Evolutionary conservation across 1,140 invertebrate genomes (phyloP).

Genomic region (Zaprionus kolodkinae): DNA sequence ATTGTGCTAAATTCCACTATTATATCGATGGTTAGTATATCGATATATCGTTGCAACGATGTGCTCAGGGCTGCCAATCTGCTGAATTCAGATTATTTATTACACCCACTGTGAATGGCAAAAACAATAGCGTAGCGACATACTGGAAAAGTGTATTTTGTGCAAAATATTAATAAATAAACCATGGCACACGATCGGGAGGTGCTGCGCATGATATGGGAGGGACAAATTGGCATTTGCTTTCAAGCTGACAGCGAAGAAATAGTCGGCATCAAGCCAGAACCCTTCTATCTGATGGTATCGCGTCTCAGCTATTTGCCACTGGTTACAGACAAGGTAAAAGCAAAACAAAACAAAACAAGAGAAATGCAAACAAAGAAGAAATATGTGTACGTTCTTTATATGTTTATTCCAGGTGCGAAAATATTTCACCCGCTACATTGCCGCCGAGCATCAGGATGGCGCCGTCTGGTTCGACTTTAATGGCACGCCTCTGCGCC

Average conservation of each 20-base stretch:
- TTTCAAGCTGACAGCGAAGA: constrained; percentile 95
- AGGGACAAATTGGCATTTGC: constrained; percentile 96
- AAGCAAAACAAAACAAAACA: neutral
- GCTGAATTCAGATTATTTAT: neutral
- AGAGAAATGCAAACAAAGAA: neutral
- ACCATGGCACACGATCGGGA: constrained; percentile 96
- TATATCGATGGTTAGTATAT: constrained; percentile 3
- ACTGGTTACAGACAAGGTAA: constrained; percentile 96
- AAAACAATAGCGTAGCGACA: constrained; percentile 32
- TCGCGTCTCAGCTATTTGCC: constrained; percentile 98
- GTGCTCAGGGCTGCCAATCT: constrained; percentile 30
- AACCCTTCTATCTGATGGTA: constrained; percentile 97
- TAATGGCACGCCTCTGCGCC: constrained; percentile 96
- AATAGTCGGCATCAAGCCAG: constrained; percentile 94
- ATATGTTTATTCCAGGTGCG: constrained; percentile 87
- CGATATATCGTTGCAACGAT: constrained; percentile 5
- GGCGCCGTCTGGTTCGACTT: constrained; percentile 98
- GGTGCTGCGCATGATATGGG: constrained; percentile 97
- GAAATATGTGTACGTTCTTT: neutral
- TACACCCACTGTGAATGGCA: constrained; percentile 43
- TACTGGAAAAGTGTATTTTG: constrained; percentile 27
- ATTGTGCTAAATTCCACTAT: neutral
- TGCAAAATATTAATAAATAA: constrained; percentile 36
- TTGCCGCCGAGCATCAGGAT: constrained; percentile 92
- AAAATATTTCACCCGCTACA: constrained; percentile 94